Evolutionary conservation across 2,113 vertebrate genomes (phyloP).

Genomic region (Dipodomys spectabilis): DNA sequence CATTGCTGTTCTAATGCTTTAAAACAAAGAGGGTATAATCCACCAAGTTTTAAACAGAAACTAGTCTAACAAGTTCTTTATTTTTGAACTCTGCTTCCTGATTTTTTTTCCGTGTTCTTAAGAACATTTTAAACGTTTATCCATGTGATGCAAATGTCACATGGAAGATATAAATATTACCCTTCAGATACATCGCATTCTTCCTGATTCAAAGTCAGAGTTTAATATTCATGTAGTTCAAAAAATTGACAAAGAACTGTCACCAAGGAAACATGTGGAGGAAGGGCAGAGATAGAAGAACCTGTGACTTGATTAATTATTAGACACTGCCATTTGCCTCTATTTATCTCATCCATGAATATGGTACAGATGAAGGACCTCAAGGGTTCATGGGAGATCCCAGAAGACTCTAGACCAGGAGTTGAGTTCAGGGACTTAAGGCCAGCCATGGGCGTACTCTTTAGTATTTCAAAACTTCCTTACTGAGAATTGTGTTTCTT

Average conservation of each 20-base stretch:
- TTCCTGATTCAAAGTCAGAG: slow-evolving; percentile 65
- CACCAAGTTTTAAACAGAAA: slow-evolving; percentile 82
- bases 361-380: neutral
- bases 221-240: slow-evolving; percentile 81
- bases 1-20: slow-evolving; percentile 69
- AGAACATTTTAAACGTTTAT: slow-evolving; percentile 81
- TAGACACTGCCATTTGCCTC: slow-evolving; percentile 41
- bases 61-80: slow-evolving; percentile 81
- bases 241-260: slow-evolving; percentile 74
- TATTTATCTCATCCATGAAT: neutral
- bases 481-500: neutral
- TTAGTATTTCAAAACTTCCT: neutral
- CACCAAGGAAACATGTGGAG: slow-evolving; percentile 74
- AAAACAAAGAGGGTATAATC: slow-evolving; percentile 84
- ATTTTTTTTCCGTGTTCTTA: slow-evolving; percentile 74
- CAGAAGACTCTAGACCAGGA: neutral
- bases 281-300: slow-evolving; percentile 36
- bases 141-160: slow-evolving; percentile 64
- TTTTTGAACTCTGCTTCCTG: slow-evolving; percentile 84
- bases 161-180: slow-evolving; percentile 76
- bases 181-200: slow-evolving; percentile 65
- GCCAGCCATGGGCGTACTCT: neutral
- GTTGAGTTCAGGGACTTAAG: neutral
- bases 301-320: slow-evolving; percentile 68
- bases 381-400: neutral